phyloP scores from a whole-genome alignment of 2,797 vertebrate species.

The Lacerta agilis region DNA sequence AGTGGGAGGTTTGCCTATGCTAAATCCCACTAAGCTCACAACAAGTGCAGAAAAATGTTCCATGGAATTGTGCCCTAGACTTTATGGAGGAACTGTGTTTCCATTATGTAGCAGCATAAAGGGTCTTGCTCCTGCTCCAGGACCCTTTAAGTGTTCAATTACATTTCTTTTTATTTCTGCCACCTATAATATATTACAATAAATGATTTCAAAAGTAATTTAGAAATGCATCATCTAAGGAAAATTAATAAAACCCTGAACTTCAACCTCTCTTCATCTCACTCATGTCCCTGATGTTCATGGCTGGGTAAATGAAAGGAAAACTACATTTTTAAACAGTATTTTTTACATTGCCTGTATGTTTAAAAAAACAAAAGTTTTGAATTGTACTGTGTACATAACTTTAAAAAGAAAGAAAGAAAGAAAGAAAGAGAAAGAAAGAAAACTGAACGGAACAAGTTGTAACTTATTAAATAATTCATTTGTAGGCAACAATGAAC shows the following conservation, averaged over 20 bases:
- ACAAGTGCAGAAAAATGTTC: background rate
- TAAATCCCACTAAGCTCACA: background rate
- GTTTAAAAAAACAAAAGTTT: conserved; percentile 69
- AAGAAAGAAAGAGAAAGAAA: too few relatives aligned
- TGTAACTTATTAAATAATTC: conserved; percentile 24
- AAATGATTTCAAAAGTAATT: conserved; percentile 46
- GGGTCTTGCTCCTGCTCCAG: background rate
- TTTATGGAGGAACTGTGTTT: conserved; percentile 35
- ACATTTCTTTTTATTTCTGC: background rate
- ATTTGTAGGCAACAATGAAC: conserved; percentile 85
- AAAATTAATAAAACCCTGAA: background rate
- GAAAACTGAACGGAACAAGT: background rate
- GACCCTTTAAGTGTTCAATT: conserved; percentile 19
- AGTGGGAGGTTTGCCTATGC: conserved; percentile 58
- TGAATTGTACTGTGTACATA: conserved; percentile 85
- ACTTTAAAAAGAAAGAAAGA: conserved; percentile 70
- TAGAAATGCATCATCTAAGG: conserved; percentile 39
- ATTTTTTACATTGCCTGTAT: conserved; percentile 81
- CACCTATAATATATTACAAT: conserved; percentile 37
- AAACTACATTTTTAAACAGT: conserved; percentile 83
- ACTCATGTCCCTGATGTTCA: conserved; percentile 55
- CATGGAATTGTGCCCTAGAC: background rate
- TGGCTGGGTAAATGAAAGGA: conserved; percentile 62
- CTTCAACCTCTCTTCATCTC: conserved; percentile 51
- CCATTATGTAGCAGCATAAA: conserved; percentile 59